Evolutionary conservation across 2,888 invertebrate species (phyloP).

Genomic region (Salpingus planirostris): DNA sequence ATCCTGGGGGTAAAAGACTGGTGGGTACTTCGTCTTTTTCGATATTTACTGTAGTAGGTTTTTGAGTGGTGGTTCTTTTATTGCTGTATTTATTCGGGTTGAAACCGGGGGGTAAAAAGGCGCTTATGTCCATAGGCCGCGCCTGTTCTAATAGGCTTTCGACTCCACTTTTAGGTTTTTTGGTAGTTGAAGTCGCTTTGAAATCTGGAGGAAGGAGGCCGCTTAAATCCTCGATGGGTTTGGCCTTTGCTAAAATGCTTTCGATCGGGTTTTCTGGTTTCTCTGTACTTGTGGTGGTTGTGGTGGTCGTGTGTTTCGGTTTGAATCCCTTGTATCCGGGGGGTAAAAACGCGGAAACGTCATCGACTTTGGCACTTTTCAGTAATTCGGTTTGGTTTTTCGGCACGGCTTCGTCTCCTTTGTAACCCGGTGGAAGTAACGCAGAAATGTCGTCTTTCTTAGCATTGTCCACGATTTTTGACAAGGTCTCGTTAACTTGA

Average conservation of each 20-base stretch:
- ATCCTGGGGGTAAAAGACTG: constrained; percentile 49
- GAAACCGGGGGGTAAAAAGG: constrained; percentile 49
- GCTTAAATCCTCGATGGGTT: constrained; percentile 35
- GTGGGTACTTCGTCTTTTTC: constrained; percentile 40
- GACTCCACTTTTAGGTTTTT: constrained; percentile 9
- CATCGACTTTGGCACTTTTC: constrained; percentile 29
- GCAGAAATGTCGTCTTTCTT: constrained; percentile 27
- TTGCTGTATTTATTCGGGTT: constrained; percentile 29
- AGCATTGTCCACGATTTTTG: not conserved
- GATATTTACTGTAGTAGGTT: constrained; percentile 17
- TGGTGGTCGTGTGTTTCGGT: constrained; percentile 5
- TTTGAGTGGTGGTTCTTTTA: not conserved
- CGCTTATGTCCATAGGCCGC: constrained; percentile 43
- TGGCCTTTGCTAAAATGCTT: constrained; percentile 32
- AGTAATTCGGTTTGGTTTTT: not conserved
- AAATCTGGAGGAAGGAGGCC: constrained; percentile 54
- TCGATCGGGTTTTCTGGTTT: not conserved
- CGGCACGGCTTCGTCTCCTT: constrained; percentile 22
- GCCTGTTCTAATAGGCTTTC: constrained; percentile 20
- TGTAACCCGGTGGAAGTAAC: constrained; percentile 42
- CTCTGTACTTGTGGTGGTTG: not conserved
- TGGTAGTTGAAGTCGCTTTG: constrained; percentile 31
- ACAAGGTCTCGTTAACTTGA: constrained; percentile 8
- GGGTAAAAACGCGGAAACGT: constrained; percentile 46
- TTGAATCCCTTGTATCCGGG: constrained; percentile 45